These are phyloP conservation scores for Diloba caeruleocephala DNA, from an alignment of 2,888 invertebrate genomes.

Conservation along the genomic window DNA sequence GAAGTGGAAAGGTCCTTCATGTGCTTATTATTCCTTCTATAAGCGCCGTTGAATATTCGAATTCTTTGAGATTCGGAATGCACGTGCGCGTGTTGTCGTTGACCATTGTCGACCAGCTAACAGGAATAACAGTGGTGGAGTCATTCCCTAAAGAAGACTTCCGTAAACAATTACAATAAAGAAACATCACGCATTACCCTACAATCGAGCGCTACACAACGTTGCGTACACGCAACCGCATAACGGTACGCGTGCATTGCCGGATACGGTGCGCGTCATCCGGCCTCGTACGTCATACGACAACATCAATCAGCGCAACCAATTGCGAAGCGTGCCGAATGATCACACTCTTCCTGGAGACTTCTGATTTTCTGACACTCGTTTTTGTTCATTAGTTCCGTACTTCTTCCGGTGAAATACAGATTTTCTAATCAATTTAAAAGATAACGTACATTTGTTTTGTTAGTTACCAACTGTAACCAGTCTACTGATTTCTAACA, in stretches of 20 bases:
- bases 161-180: constrained; percentile 26
- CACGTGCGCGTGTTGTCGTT: too few relatives aligned
- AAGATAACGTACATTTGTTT: too few relatives aligned
- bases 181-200: constrained; percentile 28
- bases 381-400: constrained; percentile 18
- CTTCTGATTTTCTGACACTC: constrained; percentile 33
- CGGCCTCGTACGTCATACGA: constrained; percentile 46
- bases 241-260: constrained; percentile 57
- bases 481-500: too few relatives aligned
- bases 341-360: constrained; percentile 51
- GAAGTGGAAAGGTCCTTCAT: too few relatives aligned
- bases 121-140: too few relatives aligned
- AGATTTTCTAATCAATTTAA: constrained; percentile 3
- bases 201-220: constrained; percentile 40
- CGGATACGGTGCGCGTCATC: constrained; percentile 56
- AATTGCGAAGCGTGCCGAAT: constrained; percentile 55
- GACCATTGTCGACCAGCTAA: too few relatives aligned
- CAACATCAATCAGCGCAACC: constrained; percentile 55
- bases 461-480: too few relatives aligned
- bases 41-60: too few relatives aligned
- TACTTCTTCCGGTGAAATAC: constrained; percentile 24
- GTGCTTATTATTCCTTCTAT: too few relatives aligned
- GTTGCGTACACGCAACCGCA: constrained; percentile 51
- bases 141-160: constrained; percentile 1
- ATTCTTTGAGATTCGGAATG: too few relatives aligned